A percentile compares a stretch with the other conserved stretches of the same genome.
phyloP scores from a whole-genome alignment of 2,888 invertebrate species.

The Perizoma affinitatum region DNA sequence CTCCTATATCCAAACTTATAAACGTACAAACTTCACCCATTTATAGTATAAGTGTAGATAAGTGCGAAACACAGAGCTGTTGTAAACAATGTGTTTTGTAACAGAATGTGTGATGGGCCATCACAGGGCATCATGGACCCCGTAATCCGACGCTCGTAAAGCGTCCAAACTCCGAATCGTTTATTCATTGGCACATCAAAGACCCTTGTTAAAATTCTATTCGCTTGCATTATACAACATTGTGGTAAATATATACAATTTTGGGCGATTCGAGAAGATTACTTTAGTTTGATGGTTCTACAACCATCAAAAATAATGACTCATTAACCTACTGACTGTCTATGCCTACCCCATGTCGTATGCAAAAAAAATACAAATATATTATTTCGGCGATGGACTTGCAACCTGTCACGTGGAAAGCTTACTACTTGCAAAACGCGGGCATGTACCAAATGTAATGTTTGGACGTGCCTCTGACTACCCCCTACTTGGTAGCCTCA shows the following conservation, averaged over 20 bases:
- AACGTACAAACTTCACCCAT: neutral
- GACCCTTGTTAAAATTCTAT: slow-evolving; percentile 70
- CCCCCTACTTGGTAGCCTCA: too few relatives aligned
- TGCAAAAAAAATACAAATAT: too few relatives aligned
- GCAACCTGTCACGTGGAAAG: too few relatives aligned
- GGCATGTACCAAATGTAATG: too few relatives aligned
- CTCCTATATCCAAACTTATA: too few relatives aligned
- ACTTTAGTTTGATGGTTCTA: slow-evolving; percentile 10
- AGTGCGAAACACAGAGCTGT: neutral
- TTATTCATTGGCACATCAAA: slow-evolving; percentile 75
- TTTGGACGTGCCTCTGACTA: too few relatives aligned
- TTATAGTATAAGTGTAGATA: neutral
- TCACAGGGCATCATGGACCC: slow-evolving; percentile 21
- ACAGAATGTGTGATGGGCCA: slow-evolving; percentile 5
- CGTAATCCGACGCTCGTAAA: slow-evolving; percentile 67
- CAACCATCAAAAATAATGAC: neutral
- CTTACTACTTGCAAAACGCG: too few relatives aligned
- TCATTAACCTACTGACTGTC: too few relatives aligned
- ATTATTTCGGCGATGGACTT: too few relatives aligned
- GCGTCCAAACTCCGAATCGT: slow-evolving; percentile 60
- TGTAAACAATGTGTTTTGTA: slow-evolving; percentile 17
- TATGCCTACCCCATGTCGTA: too few relatives aligned
- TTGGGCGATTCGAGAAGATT: slow-evolving; percentile 3
- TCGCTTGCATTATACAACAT: slow-evolving; percentile 51
- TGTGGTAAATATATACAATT: slow-evolving; percentile 38